Conservation (phyloP, 2,797 vertebrate species). For the Zenarchopterus dispar region DNA sequence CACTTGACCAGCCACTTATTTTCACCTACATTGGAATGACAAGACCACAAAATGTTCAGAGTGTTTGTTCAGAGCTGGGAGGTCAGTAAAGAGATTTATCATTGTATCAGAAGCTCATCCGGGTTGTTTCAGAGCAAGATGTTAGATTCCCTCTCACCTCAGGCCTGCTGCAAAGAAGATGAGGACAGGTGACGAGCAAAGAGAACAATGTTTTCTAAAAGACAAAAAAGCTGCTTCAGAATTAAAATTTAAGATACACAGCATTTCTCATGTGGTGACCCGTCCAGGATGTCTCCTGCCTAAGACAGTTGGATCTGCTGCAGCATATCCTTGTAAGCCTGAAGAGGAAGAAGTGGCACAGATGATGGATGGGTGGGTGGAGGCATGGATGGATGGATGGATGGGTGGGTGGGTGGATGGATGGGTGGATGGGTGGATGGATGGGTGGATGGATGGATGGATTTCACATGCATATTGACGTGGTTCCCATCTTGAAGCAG, state of each 20-base stretch:
- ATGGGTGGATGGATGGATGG: too few relatives aligned
- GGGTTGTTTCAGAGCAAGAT: slow-evolving; percentile 34
- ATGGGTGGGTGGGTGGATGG: too few relatives aligned
- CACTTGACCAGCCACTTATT: slow-evolving; percentile 45
- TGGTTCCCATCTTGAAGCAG: too few relatives aligned
- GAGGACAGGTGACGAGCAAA: slow-evolving; percentile 1
- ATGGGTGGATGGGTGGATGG: too few relatives aligned
- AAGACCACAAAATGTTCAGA: slow-evolving; percentile 48
- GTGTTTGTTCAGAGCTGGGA: slow-evolving; percentile 53
- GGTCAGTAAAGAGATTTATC: slow-evolving; percentile 66
- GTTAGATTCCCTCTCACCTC: slow-evolving; percentile 18
- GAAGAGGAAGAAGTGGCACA: too few relatives aligned
- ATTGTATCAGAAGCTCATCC: slow-evolving; percentile 49
- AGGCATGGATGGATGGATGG: too few relatives aligned
- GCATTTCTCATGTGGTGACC: too few relatives aligned
- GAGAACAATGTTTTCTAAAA: not conserved
- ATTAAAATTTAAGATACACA: not conserved
- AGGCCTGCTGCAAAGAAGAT: slow-evolving; percentile 26
- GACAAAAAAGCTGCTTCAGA: not conserved
- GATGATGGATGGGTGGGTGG: too few relatives aligned
- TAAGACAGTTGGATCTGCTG: too few relatives aligned
- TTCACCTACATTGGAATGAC: slow-evolving; percentile 63
- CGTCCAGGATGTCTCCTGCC: too few relatives aligned
- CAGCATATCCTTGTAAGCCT: too few relatives aligned
- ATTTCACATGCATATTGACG: too few relatives aligned